Base-by-base conservation (phyloP, 2,888 invertebrate species). In the Stenodera caucasica region DNA sequence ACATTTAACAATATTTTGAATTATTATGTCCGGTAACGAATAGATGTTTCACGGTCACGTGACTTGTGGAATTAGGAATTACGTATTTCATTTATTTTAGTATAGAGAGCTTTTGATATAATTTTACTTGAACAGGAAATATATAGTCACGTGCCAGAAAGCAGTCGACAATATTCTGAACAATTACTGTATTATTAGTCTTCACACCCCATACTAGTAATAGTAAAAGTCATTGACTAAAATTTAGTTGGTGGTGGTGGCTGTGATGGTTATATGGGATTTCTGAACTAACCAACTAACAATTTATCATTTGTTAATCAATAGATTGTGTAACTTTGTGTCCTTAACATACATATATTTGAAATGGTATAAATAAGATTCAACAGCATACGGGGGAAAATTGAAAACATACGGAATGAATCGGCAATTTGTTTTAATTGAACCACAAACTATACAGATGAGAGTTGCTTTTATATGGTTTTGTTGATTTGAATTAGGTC, bases 171-270 rank as follows among this genome's bases (percentile, higher is more conserved):
- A 69, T 68, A 67, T 70, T 58, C 65, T 64, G 65, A 60, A 72
- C 72, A 72, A 72, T 72, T 72, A 72, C 68, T 63, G 67, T 50
- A 70, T 68, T 72, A 72, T 72, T 70, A 70, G 70, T 67, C 64
- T 70, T 68, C 65, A 70, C 70, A 70, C 70, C 70, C 69, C 65
- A 45, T 45, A 45, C 45, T 12, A 45, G 18, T 45, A 12, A 21
- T 21, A 61, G 50, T 59, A 53, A 53, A 60, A 60, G 62, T 60
- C 63, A 55, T 57, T 59, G 57, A 45, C 45, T 45, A 45, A 2
- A 45, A 4, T 9, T 45, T 40, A 15, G 21, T 45, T 58, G 61
- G 56, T 60, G 59, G 54, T 65, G 66, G 65, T 67, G 66, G 65
- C 63, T 63, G 63, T 56, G 53, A 12, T 21, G 21, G 45, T 45